Evolutionary conservation across 1,140 invertebrate genomes (phyloP), one percentile per base, ranked within the genome.

Genomic region (Venturia canescens): DNA sequence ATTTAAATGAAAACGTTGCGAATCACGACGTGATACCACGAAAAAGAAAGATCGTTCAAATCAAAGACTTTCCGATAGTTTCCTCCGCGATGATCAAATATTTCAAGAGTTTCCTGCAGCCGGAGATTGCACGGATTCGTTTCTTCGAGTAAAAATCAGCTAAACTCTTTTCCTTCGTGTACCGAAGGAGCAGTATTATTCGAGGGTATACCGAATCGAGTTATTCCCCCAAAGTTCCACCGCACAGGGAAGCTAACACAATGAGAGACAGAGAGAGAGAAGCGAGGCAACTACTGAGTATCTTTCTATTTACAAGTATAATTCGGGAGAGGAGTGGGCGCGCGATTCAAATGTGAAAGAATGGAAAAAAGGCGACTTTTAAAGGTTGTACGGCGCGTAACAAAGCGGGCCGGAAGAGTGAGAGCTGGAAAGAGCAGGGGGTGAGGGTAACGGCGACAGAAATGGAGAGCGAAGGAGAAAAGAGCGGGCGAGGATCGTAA

Each of bases 401-500:
- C 29, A 70, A 76, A 76, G 60, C n/a, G 44, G 57, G 63, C 80
- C 69, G 72, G 67, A 38, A 63, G 9, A 77, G 31, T 76, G 38
- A 75, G 53, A 53, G 23, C 38, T 5, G 66, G 26, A 31, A 79
- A 78, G 81, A 48, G 71, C 23, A 71, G 50, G 66, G 71, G 57
- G 71, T n/a, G 67, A 66, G 66, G 71, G 57, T 34, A 34, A 34
- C 31, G 26, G 38, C 38, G 63, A 63, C 18, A 71, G 27, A 57
- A 60, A 67, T 7, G 71, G 38, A 50, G 27, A 48, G 15, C 18
- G 9, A 26, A 31, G 67, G 9, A 13, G 29, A 80, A 75, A 48
- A 31, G 29, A 48, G 16, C 44, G 23, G 79, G 48, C 48, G 57
- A 60, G 60, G 29, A 57, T 70, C 44, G 77, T 83, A 83, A 83